Conservation (phyloP, 2,888 invertebrate genomes). For the Nowickia ferox region DNA sequence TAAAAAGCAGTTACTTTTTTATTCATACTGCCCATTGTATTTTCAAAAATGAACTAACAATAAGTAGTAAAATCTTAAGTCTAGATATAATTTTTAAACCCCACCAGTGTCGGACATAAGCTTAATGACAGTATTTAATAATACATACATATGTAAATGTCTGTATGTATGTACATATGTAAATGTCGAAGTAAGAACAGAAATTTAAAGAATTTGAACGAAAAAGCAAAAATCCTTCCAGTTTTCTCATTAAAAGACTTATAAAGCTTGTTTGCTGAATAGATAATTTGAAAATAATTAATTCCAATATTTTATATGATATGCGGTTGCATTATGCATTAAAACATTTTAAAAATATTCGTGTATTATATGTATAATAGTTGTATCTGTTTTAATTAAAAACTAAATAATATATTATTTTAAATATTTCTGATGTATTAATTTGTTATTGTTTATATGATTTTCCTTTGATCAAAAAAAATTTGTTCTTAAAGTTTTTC, state of each 20-base stretch:
- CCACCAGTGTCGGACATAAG: no score
- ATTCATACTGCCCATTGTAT: no score
- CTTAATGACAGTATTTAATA: no score
- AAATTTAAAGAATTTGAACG: no score
- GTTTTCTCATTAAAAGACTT: background rate
- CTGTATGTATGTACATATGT: background rate
- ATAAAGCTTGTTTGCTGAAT: no score
- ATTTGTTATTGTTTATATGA: conserved; percentile 6
- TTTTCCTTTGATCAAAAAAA: background rate
- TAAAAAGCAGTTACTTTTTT: no score
- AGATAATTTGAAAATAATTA: background rate
- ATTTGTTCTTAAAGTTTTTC: background rate
- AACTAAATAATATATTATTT: background rate
- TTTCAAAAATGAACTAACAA: no score
- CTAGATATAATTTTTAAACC: no score
- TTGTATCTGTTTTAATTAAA: conserved; percentile 24
- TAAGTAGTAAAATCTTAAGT: no score
- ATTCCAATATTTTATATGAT: conserved; percentile 10
- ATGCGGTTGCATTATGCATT: conserved; percentile 40
- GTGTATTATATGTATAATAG: conserved; percentile 29
- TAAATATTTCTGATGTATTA: no score
- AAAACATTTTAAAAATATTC: conserved; percentile 11
- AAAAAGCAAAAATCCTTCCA: background rate
- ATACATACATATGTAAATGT: background rate
- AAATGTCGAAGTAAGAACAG: background rate